Conservation (phyloP, 2,113 vertebrate species). For the Ptychochromis oligacanthus region DNA sequence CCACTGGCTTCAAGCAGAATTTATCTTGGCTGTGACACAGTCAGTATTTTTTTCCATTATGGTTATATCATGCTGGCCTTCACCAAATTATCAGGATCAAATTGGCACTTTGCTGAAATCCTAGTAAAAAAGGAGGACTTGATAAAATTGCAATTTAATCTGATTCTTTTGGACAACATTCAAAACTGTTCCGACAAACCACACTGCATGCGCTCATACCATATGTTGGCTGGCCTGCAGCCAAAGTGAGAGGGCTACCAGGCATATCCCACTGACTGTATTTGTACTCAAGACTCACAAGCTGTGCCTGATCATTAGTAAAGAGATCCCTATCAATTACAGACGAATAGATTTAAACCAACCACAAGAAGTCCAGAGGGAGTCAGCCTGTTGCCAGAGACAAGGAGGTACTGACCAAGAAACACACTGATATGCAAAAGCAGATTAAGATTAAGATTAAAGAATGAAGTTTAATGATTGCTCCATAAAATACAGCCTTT, state of each 20-base stretch:
- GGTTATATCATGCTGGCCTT: conserved; percentile 8
- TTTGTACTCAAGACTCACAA: conserved; percentile 42
- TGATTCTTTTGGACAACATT: conserved; percentile 59
- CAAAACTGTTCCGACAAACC: conserved; percentile 49
- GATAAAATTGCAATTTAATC: conserved; percentile 62
- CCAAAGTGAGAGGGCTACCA: conserved; percentile 52
- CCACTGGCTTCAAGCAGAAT: neutral
- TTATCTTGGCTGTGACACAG: neutral
- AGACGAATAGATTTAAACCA: conserved; percentile 36
- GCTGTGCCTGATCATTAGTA: conserved; percentile 64
- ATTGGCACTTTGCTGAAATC: conserved; percentile 33
- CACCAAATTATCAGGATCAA: conserved; percentile 44
- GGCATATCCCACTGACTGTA: conserved; percentile 51
- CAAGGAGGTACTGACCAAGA: conserved; percentile 13
- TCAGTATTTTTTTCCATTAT: neutral
- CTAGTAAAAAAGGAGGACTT: neutral
- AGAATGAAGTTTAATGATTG: neutral
- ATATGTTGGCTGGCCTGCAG: conserved; percentile 63
- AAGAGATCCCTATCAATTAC: conserved; percentile 71
- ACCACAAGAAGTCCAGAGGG: conserved; percentile 47
- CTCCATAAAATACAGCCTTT: neutral
- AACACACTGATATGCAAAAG: neutral
- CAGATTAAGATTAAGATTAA: conserved; percentile 12
- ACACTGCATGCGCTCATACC: conserved; percentile 31
- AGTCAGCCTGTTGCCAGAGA: conserved; percentile 25